These are phyloP conservation scores for Channa striata DNA, from an alignment of 2,797 vertebrate species.

Conservation along the genomic window DNA sequence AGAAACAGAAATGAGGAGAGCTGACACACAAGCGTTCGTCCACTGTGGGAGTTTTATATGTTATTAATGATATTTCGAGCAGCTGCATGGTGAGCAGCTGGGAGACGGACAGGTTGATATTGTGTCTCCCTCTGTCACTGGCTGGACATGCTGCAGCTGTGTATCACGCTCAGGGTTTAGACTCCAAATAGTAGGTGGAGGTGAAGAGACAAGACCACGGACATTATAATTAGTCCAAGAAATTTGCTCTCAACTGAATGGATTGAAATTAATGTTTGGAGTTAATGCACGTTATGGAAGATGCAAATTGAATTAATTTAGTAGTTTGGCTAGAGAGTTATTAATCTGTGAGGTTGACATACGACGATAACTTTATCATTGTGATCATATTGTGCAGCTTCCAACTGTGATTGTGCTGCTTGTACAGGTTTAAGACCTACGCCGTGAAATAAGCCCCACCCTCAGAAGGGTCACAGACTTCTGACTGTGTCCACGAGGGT, in stretches of 20 bases:
- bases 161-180: not conserved
- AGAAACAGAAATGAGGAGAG: slow-evolving; percentile 46
- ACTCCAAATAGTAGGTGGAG: not conserved
- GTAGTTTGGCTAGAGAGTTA: not conserved
- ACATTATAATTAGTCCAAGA: no score
- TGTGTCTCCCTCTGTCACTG: not conserved
- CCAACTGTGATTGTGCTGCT: not conserved
- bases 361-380: no score
- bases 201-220: not conserved
- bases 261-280: no score
- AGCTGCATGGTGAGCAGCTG: slow-evolving; percentile 43
- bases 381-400: not conserved
- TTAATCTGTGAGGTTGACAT: no score
- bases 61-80: slow-evolving; percentile 44
- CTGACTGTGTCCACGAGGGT: not conserved
- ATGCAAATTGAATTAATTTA: not conserved
- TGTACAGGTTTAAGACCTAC: not conserved
- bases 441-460: not conserved
- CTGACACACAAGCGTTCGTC: slow-evolving; percentile 22
- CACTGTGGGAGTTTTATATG: slow-evolving; percentile 51
- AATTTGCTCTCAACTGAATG: no score
- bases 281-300: not conserved
- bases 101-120: slow-evolving; percentile 24
- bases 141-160: not conserved
- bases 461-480: not conserved